Conservation (phyloP, 2,113 vertebrate genomes). For the Pimephales promelas region DNA sequence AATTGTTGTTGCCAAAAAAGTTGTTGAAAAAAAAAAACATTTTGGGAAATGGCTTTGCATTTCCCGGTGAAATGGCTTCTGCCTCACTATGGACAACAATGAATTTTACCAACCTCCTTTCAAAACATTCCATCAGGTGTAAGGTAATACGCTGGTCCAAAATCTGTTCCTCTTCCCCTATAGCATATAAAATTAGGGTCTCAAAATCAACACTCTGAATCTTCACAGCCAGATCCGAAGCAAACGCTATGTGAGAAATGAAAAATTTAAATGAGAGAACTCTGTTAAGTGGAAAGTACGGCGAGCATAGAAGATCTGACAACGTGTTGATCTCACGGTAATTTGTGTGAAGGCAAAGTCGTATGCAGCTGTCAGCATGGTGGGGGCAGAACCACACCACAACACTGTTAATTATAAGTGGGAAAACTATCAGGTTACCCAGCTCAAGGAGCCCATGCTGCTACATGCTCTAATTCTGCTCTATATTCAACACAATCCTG, state of each 20-base stretch:
- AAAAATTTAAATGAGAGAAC: background rate
- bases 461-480: constrained; percentile 27
- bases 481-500: constrained; percentile 32
- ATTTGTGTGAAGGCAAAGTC: constrained; percentile 43
- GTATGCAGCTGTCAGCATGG: constrained; percentile 33
- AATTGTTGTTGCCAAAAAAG: constrained; percentile 75
- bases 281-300: background rate
- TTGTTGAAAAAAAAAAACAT: constrained; percentile 72
- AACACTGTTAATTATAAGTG: constrained; percentile 50
- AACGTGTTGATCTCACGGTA: constrained; percentile 44
- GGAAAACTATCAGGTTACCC: constrained; percentile 66
- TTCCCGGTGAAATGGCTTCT: constrained; percentile 72
- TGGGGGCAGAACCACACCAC: constrained; percentile 55
- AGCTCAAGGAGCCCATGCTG: constrained; percentile 59
- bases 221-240: background rate
- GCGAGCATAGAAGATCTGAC: constrained; percentile 21
- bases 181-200: constrained; percentile 13
- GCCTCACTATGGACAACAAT: constrained; percentile 66
- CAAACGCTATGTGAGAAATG: constrained; percentile 32
- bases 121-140: constrained; percentile 48
- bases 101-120: constrained; percentile 62
- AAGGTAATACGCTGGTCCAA: constrained; percentile 3
- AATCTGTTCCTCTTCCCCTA: constrained; percentile 13
- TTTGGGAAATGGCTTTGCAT: constrained; percentile 78
- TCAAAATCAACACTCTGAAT: background rate